A percentile compares a stretch with the other conserved stretches of the same genome.
phyloP scores from a whole-genome alignment of 2,888 invertebrate species.

The Parnassius apollo region DNA sequence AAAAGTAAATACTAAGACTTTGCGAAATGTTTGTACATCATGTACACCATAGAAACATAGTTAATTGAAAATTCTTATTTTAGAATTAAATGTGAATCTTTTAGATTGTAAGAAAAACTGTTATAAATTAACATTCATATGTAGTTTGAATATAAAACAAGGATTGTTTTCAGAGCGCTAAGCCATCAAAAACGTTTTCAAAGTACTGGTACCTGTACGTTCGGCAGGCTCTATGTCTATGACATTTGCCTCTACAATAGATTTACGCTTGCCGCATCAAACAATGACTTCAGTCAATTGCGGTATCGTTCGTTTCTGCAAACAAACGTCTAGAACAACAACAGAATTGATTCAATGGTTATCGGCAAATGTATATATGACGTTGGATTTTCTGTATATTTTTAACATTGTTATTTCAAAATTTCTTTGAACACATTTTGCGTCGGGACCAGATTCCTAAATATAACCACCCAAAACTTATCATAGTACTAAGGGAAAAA shows the following conservation, averaged over 20 bases:
- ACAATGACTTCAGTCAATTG: slow-evolving; percentile 45
- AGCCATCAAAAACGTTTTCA: slow-evolving; percentile 6
- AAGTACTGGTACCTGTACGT: slow-evolving; percentile 16
- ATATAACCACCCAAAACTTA: too few relatives aligned
- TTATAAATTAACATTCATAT: slow-evolving; percentile 12
- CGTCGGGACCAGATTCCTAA: too few relatives aligned
- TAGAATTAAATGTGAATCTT: too few relatives aligned
- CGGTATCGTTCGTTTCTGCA: slow-evolving; percentile 39
- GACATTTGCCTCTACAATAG: slow-evolving; percentile 37
- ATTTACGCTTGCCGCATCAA: slow-evolving; percentile 35
- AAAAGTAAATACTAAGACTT: too few relatives aligned
- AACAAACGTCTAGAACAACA: slow-evolving; percentile 31
- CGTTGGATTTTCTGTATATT: background rate
- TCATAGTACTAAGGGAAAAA: too few relatives aligned
- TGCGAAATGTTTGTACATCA: too few relatives aligned
- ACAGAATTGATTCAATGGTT: slow-evolving; percentile 18
- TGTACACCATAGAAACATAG: too few relatives aligned
- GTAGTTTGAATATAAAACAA: slow-evolving; percentile 11
- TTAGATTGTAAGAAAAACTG: slow-evolving; percentile 3
- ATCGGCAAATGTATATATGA: slow-evolving; percentile 11
- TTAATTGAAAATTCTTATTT: too few relatives aligned
- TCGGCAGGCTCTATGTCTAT: slow-evolving; percentile 24
- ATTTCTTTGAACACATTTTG: too few relatives aligned
- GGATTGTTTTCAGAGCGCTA: slow-evolving; percentile 12
- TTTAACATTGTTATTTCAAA: too few relatives aligned